Base-by-base conservation (phyloP, 2,797 vertebrate genomes). In the Neomorphus geoffroyi region DNA sequence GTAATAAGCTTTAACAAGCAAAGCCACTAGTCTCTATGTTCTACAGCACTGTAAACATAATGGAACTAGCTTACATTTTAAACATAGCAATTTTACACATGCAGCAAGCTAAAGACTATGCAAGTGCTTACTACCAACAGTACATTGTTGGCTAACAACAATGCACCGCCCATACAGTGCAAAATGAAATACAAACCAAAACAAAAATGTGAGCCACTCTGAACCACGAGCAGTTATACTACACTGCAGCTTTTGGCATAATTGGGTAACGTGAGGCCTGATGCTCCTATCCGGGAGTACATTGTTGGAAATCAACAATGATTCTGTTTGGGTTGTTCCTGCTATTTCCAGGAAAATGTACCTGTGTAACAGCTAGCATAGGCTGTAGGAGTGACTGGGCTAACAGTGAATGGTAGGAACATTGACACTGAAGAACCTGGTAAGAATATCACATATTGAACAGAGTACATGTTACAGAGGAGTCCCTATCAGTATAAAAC, bases 121-220 rank as follows among this genome's bases (percentile, higher is more conserved):
- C 97, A 98, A 95, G 87, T 94, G 97, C 98, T 97, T 93, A 97
- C 98, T 98, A 98, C 98, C 98, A 98, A 98, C 98, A 99, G 99
- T 98, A 99, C 98, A 99, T 99, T 99, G 98, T 99, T 99, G 98
- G 98, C 97, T 97, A 98, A 98, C 99, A 99, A 99, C 98, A 99
- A 99, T 98, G 98, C 98, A 98, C 99, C 70, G 98, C 98, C 98
- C 98, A 97, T 95, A 98, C 98, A 98, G 98, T 97, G 98, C 98
- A 98, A 91, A 93, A 87, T 50, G 69, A 69, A 77, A 82, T 90
- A 3, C 50, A 57, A 82, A 86, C 23, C 41, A 18, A 32, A 80
- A 56, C 30, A 35, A 56, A 81, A 41, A 61, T 5, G 27, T 83
- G 80, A 95, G 88, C 83, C 88, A 72, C 74, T 93, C 72, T 75